Base-by-base conservation (phyloP, 1,140 invertebrate species). In the Atta texana region DNA sequence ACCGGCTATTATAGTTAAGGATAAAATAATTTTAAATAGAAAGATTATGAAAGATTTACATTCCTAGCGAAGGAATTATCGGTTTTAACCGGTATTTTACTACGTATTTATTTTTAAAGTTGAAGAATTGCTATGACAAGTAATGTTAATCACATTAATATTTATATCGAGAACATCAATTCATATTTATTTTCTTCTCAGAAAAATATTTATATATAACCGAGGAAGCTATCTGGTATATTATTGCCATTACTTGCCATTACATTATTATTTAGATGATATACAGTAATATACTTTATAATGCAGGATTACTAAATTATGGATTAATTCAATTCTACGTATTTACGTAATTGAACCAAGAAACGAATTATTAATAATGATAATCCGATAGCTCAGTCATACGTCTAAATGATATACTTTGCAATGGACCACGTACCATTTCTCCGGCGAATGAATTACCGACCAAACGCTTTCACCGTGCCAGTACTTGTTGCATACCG, bases 401-500 rank as follows among this genome's bases (percentile, higher is more conserved):
- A 2, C n/a, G 55, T 3, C 7, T n/a, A 34, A 61, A 51, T 18
- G 55, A 14, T 75, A 63, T 75, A 75, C 18, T 84, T 75, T 39
- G 39, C 69, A 31, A 61, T 24, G 18, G 80, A 84, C 18, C 68
- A 39, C 55, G 44, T 57, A 53, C 78, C 68, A 84, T 84, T 84
- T 84, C 80, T 75, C 28, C 69, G 55, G 10, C 39, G 55, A 57
- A 34, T 53, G 53, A 57, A 24, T 49, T 72, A 59, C 34, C 80
- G 24, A 31, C 34, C 80, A 24, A 44, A 39, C 69, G 55, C 80
- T 84, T 84, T 84, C 80, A 84, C 80, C 39, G 69, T 18, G 34
- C 21, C 21, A 51, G 28, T 68, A 69, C 77, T 80, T 69, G 31
- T 72, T 82, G 68, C 80, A 84, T 84, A 51, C 80, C 80, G 80